These are phyloP conservation scores for Hirundichthys speculiger DNA, from an alignment of 2,113 vertebrate genomes.

Conservation along the genomic window DNA sequence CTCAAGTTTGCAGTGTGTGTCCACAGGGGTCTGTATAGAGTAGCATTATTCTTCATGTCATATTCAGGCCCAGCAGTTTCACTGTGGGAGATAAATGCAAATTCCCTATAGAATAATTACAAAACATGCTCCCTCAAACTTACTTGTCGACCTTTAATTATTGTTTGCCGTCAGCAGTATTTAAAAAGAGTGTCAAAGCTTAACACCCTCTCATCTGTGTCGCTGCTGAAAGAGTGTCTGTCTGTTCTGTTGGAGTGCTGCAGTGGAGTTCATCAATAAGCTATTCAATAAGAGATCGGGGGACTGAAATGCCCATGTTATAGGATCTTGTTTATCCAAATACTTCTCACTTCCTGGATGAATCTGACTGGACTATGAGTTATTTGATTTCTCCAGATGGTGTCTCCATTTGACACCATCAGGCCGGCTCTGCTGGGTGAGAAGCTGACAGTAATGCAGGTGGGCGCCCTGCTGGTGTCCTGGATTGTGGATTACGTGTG, in stretches of 20 bases:
- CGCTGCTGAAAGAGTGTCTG: conserved; percentile 20
- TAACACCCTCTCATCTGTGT: conserved; percentile 13
- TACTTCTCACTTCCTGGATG: too few relatives aligned
- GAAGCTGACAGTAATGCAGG: too few relatives aligned
- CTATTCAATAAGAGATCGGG: conserved; percentile 6
- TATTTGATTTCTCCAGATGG: too few relatives aligned
- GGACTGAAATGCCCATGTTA: background rate
- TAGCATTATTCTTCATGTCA: conserved; percentile 34
- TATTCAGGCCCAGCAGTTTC: conserved; percentile 35
- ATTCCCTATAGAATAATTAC: conserved; percentile 33
- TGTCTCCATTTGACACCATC: too few relatives aligned
- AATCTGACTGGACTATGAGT: too few relatives aligned
- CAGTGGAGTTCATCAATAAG: background rate
- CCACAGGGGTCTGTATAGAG: conserved; percentile 19
- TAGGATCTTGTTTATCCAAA: background rate
- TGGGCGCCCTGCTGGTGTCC: too few relatives aligned
- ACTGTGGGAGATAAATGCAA: conserved; percentile 17
- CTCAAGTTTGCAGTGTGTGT: conserved; percentile 19
- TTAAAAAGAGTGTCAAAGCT: conserved; percentile 14
- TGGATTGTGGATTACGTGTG: too few relatives aligned
- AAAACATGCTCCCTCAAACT: conserved; percentile 32
- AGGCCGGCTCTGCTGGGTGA: too few relatives aligned
- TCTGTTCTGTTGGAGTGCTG: conserved; percentile 14
- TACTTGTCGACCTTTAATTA: conserved; percentile 20
- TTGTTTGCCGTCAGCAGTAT: conserved; percentile 35